These are phyloP conservation scores for Bovichtus diacanthus DNA, from an alignment of 2,797 vertebrate species.

Conservation along the genomic window DNA sequence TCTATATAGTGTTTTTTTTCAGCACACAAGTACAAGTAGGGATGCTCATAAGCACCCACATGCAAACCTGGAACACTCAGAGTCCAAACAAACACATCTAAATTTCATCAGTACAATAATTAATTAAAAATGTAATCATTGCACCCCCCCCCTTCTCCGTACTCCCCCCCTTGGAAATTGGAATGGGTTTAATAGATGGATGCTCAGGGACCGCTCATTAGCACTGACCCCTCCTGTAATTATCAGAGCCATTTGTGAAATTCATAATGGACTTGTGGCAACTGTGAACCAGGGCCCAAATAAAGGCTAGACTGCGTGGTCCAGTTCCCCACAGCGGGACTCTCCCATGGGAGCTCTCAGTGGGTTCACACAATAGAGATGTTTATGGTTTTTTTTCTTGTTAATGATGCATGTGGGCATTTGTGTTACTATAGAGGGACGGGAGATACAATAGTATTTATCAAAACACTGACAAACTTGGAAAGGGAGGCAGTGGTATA, in stretches of 20 bases:
- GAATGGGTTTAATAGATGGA: conserved; percentile 87
- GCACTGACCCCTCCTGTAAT: conserved; percentile 85
- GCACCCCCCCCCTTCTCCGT: conserved; percentile 31
- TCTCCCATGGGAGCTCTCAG: conserved; percentile 68
- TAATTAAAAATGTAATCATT: conserved; percentile 86
- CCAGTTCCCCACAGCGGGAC: conserved; percentile 68
- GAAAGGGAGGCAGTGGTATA: background rate
- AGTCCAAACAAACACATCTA: conserved; percentile 68
- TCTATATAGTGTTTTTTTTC: background rate
- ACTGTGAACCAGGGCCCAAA: conserved; percentile 81
- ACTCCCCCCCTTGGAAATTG: conserved; percentile 74
- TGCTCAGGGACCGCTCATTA: conserved; percentile 82
- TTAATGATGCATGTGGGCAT: conserved; percentile 45
- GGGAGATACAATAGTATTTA: conserved; percentile 23
- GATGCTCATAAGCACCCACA: conserved; percentile 32
- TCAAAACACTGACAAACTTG: conserved; percentile 20
- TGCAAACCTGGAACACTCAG: conserved; percentile 15
- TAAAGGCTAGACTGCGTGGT: conserved; percentile 78
- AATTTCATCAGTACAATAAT: conserved; percentile 83
- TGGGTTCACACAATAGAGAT: conserved; percentile 46
- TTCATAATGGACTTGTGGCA: conserved; percentile 85
- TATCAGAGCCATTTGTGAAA: conserved; percentile 88
- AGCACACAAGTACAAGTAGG: background rate
- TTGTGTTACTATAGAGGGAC: conserved; percentile 24
- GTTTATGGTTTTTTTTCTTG: conserved; percentile 53